A percentile compares a stretch with the other conserved stretches of the same genome.
These are phyloP conservation scores for Pteronotus mesoamericanus DNA, from an alignment of 2,797 vertebrate genomes.

Conservation along the genomic window DNA sequence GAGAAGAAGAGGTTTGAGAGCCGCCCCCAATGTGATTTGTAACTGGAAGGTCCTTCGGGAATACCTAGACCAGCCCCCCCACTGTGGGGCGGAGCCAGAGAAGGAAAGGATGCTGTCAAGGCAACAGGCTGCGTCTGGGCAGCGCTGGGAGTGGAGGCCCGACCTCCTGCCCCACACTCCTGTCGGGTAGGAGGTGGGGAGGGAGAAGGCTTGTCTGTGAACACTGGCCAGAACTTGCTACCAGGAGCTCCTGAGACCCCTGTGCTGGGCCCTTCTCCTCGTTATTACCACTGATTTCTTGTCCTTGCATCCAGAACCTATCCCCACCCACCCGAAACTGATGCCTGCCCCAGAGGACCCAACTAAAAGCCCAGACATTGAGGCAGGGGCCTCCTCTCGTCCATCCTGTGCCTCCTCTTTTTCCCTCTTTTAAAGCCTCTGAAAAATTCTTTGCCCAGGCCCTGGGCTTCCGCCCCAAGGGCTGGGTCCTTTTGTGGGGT, in stretches of 20 bases:
- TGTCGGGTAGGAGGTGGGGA: not conserved
- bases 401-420: not conserved
- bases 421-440: not conserved
- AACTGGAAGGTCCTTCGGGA: not conserved
- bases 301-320: not conserved
- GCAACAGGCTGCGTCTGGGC: accelerated
- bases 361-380: not conserved
- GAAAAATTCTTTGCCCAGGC: not conserved
- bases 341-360: not conserved
- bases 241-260: not conserved
- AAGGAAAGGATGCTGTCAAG: not conserved
- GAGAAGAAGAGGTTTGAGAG: not conserved
- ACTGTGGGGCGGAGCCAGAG: not conserved
- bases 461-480: not conserved
- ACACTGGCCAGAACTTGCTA: not conserved
- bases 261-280: not conserved
- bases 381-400: not conserved
- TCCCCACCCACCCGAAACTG: not conserved
- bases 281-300: not conserved
- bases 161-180: not conserved
- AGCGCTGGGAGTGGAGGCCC: not conserved
- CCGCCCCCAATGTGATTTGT: not conserved
- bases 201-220: not conserved
- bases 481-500: not conserved
- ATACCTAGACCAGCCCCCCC: not conserved